Conservation (phyloP, 2,888 invertebrate species). For the Cephonodes hylas region DNA sequence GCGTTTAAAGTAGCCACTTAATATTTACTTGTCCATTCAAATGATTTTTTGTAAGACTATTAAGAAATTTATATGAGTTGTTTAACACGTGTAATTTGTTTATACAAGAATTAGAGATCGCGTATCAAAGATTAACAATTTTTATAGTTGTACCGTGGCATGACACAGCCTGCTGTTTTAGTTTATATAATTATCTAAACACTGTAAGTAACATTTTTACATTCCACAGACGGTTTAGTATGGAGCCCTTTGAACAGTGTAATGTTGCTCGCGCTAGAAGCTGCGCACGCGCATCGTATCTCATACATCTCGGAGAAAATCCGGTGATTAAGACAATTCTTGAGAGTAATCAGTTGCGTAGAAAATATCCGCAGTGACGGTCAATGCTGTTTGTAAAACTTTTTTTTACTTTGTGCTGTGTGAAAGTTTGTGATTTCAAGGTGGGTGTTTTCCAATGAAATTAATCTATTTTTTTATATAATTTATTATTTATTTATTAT, state of each 20-base stretch:
- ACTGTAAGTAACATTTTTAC: slow-evolving; percentile 63
- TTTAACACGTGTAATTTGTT: too few relatives aligned
- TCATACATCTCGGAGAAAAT: slow-evolving; percentile 28
- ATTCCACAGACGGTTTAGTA: slow-evolving; percentile 50
- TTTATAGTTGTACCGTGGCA: too few relatives aligned
- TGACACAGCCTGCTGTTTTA: neutral
- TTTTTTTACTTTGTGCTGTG: too few relatives aligned
- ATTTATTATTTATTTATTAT: neutral
- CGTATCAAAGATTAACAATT: too few relatives aligned
- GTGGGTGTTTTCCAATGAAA: neutral
- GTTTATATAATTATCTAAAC: slow-evolving; percentile 45
- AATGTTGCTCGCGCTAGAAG: slow-evolving; percentile 11
- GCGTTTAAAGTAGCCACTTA: too few relatives aligned
- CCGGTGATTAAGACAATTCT: slow-evolving; percentile 22
- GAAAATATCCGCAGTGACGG: slow-evolving; percentile 2
- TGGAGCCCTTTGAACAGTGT: slow-evolving; percentile 65
- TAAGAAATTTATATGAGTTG: too few relatives aligned
- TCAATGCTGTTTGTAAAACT: neutral
- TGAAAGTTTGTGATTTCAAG: neutral
- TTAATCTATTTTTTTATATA: too few relatives aligned
- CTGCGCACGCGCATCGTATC: slow-evolving; percentile 26
- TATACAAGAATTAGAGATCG: too few relatives aligned
- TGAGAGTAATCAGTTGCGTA: slow-evolving; percentile 2
- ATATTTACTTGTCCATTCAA: too few relatives aligned
- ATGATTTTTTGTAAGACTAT: too few relatives aligned